A percentile compares a stretch with the other conserved stretches of the same genome.
Evolutionary conservation across 2,113 vertebrate species (phyloP).

Genomic region (Ciconia boyciana): DNA sequence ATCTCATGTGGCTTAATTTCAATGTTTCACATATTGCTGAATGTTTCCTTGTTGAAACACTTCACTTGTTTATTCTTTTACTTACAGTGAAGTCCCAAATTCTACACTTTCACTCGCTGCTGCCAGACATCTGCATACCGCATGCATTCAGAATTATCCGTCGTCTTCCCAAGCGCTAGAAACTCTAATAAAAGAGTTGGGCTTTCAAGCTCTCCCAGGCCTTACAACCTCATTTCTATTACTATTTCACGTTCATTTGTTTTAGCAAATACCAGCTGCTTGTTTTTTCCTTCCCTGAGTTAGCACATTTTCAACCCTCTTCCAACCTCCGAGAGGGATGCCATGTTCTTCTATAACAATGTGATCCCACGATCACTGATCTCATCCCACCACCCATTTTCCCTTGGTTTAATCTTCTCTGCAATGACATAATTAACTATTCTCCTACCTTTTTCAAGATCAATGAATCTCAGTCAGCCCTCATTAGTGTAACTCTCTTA

Average conservation of each 20-base stretch:
- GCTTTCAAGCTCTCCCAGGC: not conserved
- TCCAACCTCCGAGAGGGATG: not conserved
- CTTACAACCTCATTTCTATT: not conserved
- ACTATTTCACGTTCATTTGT: not conserved
- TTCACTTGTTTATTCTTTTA: not conserved
- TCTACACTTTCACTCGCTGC: not conserved
- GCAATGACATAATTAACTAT: not conserved
- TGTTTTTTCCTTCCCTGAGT: not conserved
- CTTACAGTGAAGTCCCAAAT: not conserved
- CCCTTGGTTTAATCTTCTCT: not conserved
- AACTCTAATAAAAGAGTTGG: not conserved
- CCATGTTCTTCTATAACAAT: rapidly evolving
- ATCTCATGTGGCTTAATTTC: rapidly evolving
- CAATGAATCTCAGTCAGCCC: not conserved
- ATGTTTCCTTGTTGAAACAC: not conserved
- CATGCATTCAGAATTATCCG: not conserved
- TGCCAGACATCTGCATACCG: not conserved
- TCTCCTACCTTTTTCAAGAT: not conserved
- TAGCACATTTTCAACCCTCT: not conserved
- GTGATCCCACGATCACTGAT: rapidly evolving
- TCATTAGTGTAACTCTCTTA: not conserved
- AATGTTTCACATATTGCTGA: not conserved
- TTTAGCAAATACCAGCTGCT: not conserved
- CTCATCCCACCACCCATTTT: not conserved
- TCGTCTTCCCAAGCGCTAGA: not conserved